Evolutionary conservation across 2,888 invertebrate species (phyloP), one percentile per base, ranked within the genome.

Genomic region (Sericinus montela): DNA sequence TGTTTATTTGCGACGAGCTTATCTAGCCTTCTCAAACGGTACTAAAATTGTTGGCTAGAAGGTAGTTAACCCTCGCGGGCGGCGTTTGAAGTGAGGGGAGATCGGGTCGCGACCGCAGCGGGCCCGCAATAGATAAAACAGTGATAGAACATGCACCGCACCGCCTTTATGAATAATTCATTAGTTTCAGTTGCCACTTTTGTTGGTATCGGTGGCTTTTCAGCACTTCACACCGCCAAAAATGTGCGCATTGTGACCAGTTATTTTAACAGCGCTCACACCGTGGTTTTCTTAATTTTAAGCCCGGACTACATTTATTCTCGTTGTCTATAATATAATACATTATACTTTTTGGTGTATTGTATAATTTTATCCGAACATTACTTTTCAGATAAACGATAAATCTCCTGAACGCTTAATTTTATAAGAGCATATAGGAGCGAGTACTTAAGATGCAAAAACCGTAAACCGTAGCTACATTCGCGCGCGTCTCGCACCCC

Each of bases 61-160:
- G 82, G 85, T 78, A 84, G 82, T 85, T 85, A 86, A 84, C 86
- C 84, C 83, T 82, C 80, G 77, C 71, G 76, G 73, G 77, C 71
- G 76, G 73, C 75, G 59, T 67, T 57, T 58, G 57, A 60, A 55
- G 59, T 47, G 64, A 49, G 61, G 70, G 67, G 71, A 59, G 71
- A 59, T 71, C 68, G 73, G 69, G 69, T 63, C 69, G 72, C 69
- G 68, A 62, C 53, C 45, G 45, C 45, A 41, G 61, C 47, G 51
- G 46, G 65, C 82, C 79, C 88, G 76, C 88, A 85, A 89, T 89
- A 89, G 89, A 89, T 89, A 89, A 87, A 89, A 89, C 89, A 89
- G 89, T 85, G 89, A 89, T 89, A 89, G 89, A 88, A 89, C 89
- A 89, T 89, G 89, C 89, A 86, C 88, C 85, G 84, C 80, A 75